phyloP scores from a whole-genome alignment of 1,140 invertebrate species.

The Pomacea maculata region DNA sequence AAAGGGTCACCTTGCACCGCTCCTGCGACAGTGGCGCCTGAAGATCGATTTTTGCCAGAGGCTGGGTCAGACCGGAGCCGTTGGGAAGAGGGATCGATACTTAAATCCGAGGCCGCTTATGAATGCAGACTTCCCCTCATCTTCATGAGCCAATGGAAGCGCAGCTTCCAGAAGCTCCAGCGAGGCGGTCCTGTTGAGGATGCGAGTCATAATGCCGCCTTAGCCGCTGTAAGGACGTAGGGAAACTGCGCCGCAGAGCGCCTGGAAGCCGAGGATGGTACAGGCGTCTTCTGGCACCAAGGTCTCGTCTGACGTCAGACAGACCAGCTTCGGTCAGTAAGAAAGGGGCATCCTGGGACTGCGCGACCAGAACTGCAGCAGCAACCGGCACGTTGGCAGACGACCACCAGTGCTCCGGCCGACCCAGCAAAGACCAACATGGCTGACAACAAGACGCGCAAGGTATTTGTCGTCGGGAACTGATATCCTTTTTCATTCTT shows the following conservation, averaged over 20 bases:
- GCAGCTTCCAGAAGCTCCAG: constrained; percentile 1
- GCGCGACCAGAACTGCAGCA: not conserved
- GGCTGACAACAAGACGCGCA: constrained; percentile 22
- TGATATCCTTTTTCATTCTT: too few relatives aligned
- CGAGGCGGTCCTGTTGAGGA: constrained; percentile 2
- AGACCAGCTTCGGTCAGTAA: constrained; percentile 9
- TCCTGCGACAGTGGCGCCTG: not conserved
- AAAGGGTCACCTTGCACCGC: not conserved
- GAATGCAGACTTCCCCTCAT: constrained; percentile 14
- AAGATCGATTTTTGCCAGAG: constrained; percentile 8
- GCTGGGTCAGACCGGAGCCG: constrained; percentile 19
- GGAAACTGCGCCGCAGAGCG: constrained; percentile 17
- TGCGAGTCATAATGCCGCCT: constrained; percentile 28
- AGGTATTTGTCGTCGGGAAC: constrained; percentile 1
- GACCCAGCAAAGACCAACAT: constrained; percentile 9
- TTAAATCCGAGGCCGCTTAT: constrained; percentile 10
- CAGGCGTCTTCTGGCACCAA: constrained; percentile 11
- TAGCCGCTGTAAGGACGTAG: constrained; percentile 21
- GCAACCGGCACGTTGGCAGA: not conserved
- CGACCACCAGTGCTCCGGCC: constrained; percentile 9
- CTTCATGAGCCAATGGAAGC: constrained; percentile 21
- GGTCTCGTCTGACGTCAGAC: constrained; percentile 12
- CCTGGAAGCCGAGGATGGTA: constrained; percentile 18
- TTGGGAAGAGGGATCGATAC: not conserved
- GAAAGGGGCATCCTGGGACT: not conserved